Percentiles rank a stretch among this genome's conserved stretches.
Conservation (phyloP, 2,797 vertebrate species). For the Enteromius anoplus region DNA sequence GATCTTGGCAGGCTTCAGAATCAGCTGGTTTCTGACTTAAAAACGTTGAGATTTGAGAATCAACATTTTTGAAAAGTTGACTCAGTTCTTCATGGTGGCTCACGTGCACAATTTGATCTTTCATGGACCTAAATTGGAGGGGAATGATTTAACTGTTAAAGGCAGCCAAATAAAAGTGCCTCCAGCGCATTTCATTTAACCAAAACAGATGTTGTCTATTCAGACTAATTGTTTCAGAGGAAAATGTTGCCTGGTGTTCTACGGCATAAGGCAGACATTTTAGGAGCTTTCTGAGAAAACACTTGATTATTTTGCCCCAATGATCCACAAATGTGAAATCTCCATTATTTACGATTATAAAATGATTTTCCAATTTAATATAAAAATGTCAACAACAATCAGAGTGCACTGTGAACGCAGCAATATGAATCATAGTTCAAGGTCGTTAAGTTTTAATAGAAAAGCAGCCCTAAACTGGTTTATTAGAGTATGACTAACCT, state of each 20-base stretch:
- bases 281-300: conserved; percentile 22
- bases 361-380: background rate
- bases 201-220: conserved; percentile 26
- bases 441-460: background rate
- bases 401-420: background rate
- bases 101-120: conserved; percentile 73
- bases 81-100: conserved; percentile 75
- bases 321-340: background rate
- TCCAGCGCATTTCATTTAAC: conserved; percentile 7
- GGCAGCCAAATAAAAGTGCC: background rate
- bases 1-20: conserved; percentile 79
- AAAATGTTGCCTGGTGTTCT: conserved; percentile 17
- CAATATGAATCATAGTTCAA: background rate
- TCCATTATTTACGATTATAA: conserved; percentile 1
- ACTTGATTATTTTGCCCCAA: background rate
- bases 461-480: no score
- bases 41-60: conserved; percentile 73
- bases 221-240: background rate
- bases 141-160: conserved; percentile 11
- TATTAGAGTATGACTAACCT: conserved; percentile 62
- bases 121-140: conserved; percentile 74
- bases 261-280: background rate
- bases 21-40: conserved; percentile 73
- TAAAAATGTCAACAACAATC: conserved; percentile 6
- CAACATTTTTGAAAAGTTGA: conserved; percentile 71